A percentile compares a stretch with the other conserved stretches of the same genome.
These are phyloP conservation scores for Congeria kusceri DNA, from an alignment of 2,888 invertebrate genomes.

Conservation along the genomic window DNA sequence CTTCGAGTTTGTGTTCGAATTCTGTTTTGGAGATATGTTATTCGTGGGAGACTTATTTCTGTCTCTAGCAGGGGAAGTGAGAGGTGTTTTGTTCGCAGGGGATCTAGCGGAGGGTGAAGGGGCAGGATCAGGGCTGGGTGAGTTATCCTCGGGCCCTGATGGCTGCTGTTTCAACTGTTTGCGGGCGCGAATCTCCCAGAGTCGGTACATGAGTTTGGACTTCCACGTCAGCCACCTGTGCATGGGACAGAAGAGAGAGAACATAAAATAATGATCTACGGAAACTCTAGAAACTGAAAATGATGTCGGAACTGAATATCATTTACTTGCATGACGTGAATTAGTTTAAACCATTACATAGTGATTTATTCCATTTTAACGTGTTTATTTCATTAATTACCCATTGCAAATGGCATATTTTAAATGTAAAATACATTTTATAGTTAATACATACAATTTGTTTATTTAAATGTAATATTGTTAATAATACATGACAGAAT, in stretches of 20 bases:
- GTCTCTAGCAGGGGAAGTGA: conserved; percentile 14
- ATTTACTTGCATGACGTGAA: no score
- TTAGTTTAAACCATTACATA: no score
- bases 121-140: neutral
- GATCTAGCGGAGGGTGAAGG: conserved; percentile 20
- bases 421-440: no score
- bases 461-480: no score
- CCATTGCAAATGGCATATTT: no score
- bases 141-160: neutral
- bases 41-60: neutral
- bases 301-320: neutral
- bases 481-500: no score
- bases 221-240: conserved; percentile 80
- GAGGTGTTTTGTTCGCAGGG: neutral
- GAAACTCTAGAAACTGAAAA: no score
- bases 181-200: conserved; percentile 68
- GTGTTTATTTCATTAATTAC: no score
- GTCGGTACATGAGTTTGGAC: conserved; percentile 69
- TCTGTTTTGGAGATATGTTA: neutral
- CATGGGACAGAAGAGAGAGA: neutral
- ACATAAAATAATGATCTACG: no score
- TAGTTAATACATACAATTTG: no score
- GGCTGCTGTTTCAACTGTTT: conserved; percentile 6
- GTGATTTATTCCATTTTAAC: no score
- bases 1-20: no score